These are phyloP conservation scores for Bursaphelenchus okinawaensis DNA, from an alignment of 2,888 invertebrate genomes.

Conservation along the genomic window DNA sequence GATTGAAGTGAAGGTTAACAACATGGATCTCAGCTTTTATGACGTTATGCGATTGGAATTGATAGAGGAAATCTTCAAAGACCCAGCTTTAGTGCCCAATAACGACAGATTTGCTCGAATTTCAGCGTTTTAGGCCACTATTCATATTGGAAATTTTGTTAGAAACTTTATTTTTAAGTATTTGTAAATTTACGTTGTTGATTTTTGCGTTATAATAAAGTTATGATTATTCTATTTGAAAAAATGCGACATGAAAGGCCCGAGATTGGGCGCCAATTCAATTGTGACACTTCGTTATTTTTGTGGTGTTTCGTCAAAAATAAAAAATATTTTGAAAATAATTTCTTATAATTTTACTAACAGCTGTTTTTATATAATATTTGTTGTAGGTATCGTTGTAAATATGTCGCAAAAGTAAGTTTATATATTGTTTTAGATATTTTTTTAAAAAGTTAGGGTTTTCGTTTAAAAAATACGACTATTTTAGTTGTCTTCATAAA, in stretches of 20 bases:
- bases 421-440: slow-evolving; percentile 6
- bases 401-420: background rate
- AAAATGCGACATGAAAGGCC: no score
- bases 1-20: slow-evolving; percentile 2
- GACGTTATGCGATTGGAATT: slow-evolving; percentile 9
- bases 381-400: no score
- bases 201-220: no score
- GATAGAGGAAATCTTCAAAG: slow-evolving; percentile 8
- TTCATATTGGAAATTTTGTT: no score
- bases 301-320: background rate
- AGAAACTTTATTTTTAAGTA: no score
- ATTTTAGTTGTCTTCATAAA: no score
- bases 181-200: no score
- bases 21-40: background rate
- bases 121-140: slow-evolving; percentile 9
- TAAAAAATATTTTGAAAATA: background rate
- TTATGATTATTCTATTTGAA: no score
- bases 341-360: no score
- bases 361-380: no score
- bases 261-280: no score
- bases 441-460: no score
- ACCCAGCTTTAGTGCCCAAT: background rate
- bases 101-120: slow-evolving; percentile 1
- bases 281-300: background rate
- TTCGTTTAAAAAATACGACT: background rate